A percentile compares a stretch with the other conserved stretches of the same genome.
These are phyloP conservation scores for Phengaris arion DNA, from an alignment of 2,888 invertebrate genomes.

Conservation along the genomic window DNA sequence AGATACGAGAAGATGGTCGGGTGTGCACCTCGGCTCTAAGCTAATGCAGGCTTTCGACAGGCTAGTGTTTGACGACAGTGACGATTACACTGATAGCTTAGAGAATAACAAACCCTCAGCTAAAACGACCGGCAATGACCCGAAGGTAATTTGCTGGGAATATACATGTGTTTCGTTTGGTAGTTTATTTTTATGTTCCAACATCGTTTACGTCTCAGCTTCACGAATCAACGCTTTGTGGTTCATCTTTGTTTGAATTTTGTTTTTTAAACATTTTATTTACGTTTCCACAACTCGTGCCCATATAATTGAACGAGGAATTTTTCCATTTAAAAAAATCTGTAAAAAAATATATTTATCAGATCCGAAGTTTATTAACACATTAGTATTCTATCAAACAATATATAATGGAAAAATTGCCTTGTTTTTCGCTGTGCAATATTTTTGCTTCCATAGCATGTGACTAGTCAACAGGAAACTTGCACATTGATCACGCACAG, in stretches of 20 bases:
- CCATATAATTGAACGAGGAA: background rate
- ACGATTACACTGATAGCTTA: constrained; percentile 87
- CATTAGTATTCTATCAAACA: background rate
- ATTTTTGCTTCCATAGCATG: constrained; percentile 25
- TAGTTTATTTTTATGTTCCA: constrained; percentile 42
- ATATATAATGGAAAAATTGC: background rate
- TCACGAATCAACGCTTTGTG: constrained; percentile 27
- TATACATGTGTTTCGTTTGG: constrained; percentile 53
- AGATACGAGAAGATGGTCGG: constrained; percentile 84
- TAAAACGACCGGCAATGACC: constrained; percentile 74
- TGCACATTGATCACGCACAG: constrained; percentile 31
- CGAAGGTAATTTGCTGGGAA: constrained; percentile 69
- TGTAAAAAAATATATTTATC: background rate
- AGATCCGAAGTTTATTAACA: background rate
- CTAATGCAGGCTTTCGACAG: constrained; percentile 86
- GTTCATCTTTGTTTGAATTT: constrained; percentile 30
- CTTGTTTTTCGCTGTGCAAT: constrained; percentile 28
- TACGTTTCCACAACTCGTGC: constrained; percentile 16
- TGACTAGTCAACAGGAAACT: constrained; percentile 34
- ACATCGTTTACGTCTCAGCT: constrained; percentile 30
- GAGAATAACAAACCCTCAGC: constrained; percentile 79
- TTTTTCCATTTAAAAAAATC: constrained; percentile 3
- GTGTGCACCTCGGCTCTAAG: constrained; percentile 84
- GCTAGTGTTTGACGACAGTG: constrained; percentile 82
- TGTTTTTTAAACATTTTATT: constrained; percentile 31